A percentile compares a stretch with the other conserved stretches of the same genome.
Evolutionary conservation across 2,113 vertebrate species (phyloP).

Genomic region (Xerus inauris): DNA sequence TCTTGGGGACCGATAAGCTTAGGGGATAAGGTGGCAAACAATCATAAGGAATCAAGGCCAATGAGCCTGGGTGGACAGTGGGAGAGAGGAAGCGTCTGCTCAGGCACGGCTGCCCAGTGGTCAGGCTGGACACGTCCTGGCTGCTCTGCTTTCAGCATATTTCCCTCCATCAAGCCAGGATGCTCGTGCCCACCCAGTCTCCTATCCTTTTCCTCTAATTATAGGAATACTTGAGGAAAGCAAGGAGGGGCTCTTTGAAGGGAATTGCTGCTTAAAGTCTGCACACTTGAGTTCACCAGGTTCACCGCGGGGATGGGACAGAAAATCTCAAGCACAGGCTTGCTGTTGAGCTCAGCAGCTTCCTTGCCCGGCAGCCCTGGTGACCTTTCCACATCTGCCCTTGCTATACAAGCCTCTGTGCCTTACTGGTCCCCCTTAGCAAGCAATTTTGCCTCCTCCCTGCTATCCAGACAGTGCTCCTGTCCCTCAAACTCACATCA

Average conservation of each 20-base stretch:
- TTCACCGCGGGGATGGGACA: neutral
- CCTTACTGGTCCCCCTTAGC: neutral
- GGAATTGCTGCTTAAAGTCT: neutral
- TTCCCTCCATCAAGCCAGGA: neutral
- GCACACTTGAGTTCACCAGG: neutral
- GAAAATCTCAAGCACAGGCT: neutral
- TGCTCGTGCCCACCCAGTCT: neutral
- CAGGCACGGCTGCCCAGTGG: neutral
- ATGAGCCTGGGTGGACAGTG: neutral
- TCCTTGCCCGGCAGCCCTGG: neutral
- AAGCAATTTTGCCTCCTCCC: neutral
- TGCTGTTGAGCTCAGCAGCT: neutral
- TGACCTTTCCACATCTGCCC: neutral
- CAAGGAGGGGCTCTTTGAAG: neutral
- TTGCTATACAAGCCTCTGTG: neutral
- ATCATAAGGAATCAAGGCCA: neutral
- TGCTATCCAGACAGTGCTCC: neutral
- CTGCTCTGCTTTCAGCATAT: neutral
- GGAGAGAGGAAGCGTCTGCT: neutral
- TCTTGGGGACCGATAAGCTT: neutral
- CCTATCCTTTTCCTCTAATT: neutral
- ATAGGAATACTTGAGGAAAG: neutral
- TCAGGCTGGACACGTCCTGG: accelerated
- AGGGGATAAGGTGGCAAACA: neutral
- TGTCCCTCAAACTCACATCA: neutral